These are phyloP conservation scores for Hesperia comma DNA, from an alignment of 2,888 invertebrate species.

Conservation along the genomic window DNA sequence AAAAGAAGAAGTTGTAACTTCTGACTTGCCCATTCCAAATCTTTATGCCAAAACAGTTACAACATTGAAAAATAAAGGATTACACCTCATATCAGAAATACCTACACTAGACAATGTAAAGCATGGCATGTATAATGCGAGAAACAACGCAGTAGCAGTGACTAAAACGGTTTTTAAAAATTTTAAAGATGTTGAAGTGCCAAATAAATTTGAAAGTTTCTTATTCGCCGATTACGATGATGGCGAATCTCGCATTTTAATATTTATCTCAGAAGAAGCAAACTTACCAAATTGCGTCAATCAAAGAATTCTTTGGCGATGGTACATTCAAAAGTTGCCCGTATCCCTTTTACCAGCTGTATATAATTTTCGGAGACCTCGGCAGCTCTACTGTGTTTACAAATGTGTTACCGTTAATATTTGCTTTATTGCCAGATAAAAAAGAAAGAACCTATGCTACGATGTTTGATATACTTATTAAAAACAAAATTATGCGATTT, in stretches of 20 bases:
- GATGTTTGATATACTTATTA: no score
- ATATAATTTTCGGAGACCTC: slow-evolving; percentile 1
- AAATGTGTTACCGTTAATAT: no score
- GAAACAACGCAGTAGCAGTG: not conserved
- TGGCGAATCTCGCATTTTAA: slow-evolving; percentile 11
- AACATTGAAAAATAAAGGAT: not conserved
- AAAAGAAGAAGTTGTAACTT: no score
- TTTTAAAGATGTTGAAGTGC: slow-evolving; percentile 14
- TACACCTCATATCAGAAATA: not conserved
- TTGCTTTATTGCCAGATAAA: slow-evolving; percentile 1
- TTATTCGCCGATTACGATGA: slow-evolving; percentile 12
- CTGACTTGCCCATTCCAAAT: no score
- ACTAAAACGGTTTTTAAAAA: slow-evolving; percentile 9
- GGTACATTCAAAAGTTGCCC: slow-evolving; percentile 1
- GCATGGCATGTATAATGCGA: not conserved
- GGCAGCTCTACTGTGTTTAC: slow-evolving; percentile 1
- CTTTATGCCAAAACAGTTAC: no score
- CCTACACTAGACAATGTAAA: not conserved
- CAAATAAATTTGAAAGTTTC: slow-evolving; percentile 13
- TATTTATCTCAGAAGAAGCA: slow-evolving; percentile 7
- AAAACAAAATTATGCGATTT: slow-evolving; percentile 1
- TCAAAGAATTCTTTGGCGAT: slow-evolving; percentile 1
- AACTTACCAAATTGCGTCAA: not conserved
- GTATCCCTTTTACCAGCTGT: slow-evolving; percentile 1
- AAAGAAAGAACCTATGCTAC: slow-evolving; percentile 1